Conservation (phyloP, 2,888 invertebrate genomes). For the Sycophila texana region DNA sequence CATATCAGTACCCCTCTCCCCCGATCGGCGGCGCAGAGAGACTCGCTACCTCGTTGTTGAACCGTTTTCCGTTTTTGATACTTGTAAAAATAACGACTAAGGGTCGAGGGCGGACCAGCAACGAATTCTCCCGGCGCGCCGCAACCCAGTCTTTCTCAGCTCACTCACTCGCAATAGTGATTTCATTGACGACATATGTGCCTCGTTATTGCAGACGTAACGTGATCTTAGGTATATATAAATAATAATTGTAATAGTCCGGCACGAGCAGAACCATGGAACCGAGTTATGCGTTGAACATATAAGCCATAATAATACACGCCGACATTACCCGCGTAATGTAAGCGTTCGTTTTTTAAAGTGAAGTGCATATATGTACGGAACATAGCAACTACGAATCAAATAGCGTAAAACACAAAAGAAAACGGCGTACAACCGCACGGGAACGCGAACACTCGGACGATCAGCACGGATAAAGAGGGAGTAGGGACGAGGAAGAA, state of each 20-base stretch:
- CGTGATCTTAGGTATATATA: conserved; percentile 57
- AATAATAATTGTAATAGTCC: conserved; percentile 51
- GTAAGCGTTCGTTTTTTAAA: conserved; percentile 54
- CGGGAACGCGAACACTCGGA: conserved; percentile 32
- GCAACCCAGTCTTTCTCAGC: conserved; percentile 52
- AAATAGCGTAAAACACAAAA: conserved; percentile 49
- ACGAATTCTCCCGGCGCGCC: conserved; percentile 39
- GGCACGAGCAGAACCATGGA: conserved; percentile 37
- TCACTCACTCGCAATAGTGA: conserved; percentile 58
- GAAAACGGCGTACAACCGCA: conserved; percentile 13
- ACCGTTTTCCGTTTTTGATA: conserved; percentile 18
- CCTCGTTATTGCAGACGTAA: conserved; percentile 56
- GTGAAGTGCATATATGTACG: conserved; percentile 37
- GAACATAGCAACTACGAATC: conserved; percentile 28
- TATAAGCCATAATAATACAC: neutral
- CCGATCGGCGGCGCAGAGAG: too few species aligned
- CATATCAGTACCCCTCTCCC: too few species aligned
- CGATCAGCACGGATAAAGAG: conserved; percentile 54
- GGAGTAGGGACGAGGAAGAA: too few species aligned
- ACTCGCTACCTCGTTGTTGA: too few species aligned
- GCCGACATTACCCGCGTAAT: conserved; percentile 6
- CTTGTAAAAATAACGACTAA: conserved; percentile 24
- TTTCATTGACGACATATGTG: conserved; percentile 58
- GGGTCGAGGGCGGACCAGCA: conserved; percentile 5
- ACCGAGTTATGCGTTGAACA: conserved; percentile 36